Conservation (phyloP, 1,140 invertebrate genomes). For the Solen grandis region DNA sequence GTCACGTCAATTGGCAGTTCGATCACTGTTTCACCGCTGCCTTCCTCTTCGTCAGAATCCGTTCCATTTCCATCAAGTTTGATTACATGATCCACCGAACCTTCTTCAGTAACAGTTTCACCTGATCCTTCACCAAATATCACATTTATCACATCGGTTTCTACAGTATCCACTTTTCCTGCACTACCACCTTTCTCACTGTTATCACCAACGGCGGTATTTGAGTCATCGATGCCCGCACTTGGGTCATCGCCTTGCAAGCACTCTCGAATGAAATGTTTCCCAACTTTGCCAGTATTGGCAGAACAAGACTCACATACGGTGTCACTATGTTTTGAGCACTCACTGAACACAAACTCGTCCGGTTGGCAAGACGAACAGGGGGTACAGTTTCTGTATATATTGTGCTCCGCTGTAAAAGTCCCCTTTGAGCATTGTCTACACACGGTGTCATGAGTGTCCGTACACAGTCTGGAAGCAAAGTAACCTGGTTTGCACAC, state of each 20-base stretch:
- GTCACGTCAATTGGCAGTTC: too few relatives aligned
- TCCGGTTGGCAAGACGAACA: slow-evolving; percentile 40
- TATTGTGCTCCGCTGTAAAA: slow-evolving; percentile 22
- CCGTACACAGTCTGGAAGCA: slow-evolving; percentile 30
- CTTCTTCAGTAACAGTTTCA: slow-evolving; percentile 10
- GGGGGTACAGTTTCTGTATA: slow-evolving; percentile 2
- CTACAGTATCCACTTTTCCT: background rate
- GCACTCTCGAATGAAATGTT: slow-evolving; percentile 11
- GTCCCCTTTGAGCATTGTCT: slow-evolving; percentile 43
- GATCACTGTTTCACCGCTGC: background rate
- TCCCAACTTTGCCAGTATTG: background rate
- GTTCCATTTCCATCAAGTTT: too few relatives aligned
- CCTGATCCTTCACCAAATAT: slow-evolving; percentile 50
- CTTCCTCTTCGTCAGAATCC: background rate
- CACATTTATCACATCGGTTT: slow-evolving; percentile 7
- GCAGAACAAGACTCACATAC: slow-evolving; percentile 39
- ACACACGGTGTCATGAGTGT: slow-evolving; percentile 49
- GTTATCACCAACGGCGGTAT: background rate
- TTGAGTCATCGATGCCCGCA: background rate
- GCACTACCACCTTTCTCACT: background rate
- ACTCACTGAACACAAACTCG: slow-evolving; percentile 32
- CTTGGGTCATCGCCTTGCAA: slow-evolving; percentile 22
- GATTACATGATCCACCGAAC: too few relatives aligned
- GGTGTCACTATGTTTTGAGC: slow-evolving; percentile 41
- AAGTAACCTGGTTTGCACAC: slow-evolving; percentile 45